Conservation (phyloP, 2,888 invertebrate genomes). For the Siphlonurus alternatus region DNA sequence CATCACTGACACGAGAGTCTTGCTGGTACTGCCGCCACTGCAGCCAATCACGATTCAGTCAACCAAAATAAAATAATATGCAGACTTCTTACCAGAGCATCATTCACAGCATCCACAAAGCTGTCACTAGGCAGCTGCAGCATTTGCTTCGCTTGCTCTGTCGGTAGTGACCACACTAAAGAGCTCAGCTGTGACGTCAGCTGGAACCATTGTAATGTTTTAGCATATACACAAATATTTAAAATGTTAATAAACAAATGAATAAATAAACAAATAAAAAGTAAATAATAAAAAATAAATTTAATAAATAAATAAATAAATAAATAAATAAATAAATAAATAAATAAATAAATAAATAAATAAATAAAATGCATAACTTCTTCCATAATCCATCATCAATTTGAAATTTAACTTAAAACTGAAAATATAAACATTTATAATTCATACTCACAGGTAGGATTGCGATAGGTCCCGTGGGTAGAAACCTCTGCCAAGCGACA, state of each 20-base stretch:
- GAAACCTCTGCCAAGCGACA: slow-evolving; percentile 92
- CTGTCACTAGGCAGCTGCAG: slow-evolving; percentile 49
- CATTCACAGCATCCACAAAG: slow-evolving; percentile 78
- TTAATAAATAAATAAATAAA: too few relatives aligned
- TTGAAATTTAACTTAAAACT: too few relatives aligned
- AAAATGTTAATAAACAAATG: not conserved
- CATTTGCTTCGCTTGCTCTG: slow-evolving; percentile 54
- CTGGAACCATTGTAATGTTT: slow-evolving; percentile 24
- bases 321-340: too few relatives aligned
- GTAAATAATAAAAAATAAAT: too few relatives aligned
- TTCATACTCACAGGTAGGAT: slow-evolving; percentile 52
- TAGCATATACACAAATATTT: not conserved
- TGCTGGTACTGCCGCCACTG: slow-evolving; percentile 45
- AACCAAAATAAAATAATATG: slow-evolving; percentile 7
- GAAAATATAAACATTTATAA: not conserved
- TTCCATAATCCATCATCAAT: too few relatives aligned
- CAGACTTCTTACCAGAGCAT: slow-evolving; percentile 48
- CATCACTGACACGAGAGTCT: slow-evolving; percentile 26
- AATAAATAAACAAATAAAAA: too few relatives aligned
- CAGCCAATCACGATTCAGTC: slow-evolving; percentile 6
- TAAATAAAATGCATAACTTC: too few relatives aligned
- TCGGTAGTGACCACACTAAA: slow-evolving; percentile 84
- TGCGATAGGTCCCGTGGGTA: slow-evolving; percentile 84
- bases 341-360: too few relatives aligned
- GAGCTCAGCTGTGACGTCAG: slow-evolving; percentile 60